phyloP scores from a whole-genome alignment of 2,888 invertebrate species.

The Sclerodermus sp. region DNA sequence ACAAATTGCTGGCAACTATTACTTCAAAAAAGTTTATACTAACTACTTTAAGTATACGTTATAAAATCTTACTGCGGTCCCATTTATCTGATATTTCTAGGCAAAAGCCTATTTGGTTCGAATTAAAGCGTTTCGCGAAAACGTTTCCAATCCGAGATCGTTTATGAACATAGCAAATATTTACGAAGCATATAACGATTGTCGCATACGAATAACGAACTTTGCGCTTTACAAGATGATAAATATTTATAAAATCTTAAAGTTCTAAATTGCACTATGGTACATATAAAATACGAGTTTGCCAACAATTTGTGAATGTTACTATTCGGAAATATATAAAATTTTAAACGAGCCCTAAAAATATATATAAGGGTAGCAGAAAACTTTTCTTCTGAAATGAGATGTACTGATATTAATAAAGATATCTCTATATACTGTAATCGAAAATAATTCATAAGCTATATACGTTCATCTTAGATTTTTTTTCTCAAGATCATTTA shows the following conservation, averaged over 20 bases:
- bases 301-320: constrained; percentile 34
- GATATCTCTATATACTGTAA: constrained; percentile 15
- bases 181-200: constrained; percentile 16
- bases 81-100: constrained; percentile 40
- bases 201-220: constrained; percentile 11
- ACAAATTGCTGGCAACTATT: constrained; percentile 31
- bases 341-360: constrained; percentile 37
- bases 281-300: constrained; percentile 36
- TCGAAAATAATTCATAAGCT: constrained; percentile 23
- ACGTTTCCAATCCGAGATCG: constrained; percentile 5
- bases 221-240: constrained; percentile 14
- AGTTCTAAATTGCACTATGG: constrained; percentile 24
- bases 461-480: constrained; percentile 21
- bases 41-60: constrained; percentile 30
- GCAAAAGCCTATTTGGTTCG: constrained; percentile 34
- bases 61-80: constrained; percentile 46
- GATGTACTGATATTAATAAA: constrained; percentile 7
- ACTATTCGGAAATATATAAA: constrained; percentile 29
- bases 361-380: constrained; percentile 19
- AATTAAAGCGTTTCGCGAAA: constrained; percentile 20
- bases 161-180: constrained; percentile 13
- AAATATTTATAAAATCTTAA: constrained; percentile 38
- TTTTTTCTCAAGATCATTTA: constrained; percentile 28
- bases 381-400: constrained; percentile 13
- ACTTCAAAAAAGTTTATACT: constrained; percentile 30